Percentiles rank a stretch among this genome's conserved stretches.
Conservation (phyloP, 2,888 invertebrate species). For the Helleia helle region DNA sequence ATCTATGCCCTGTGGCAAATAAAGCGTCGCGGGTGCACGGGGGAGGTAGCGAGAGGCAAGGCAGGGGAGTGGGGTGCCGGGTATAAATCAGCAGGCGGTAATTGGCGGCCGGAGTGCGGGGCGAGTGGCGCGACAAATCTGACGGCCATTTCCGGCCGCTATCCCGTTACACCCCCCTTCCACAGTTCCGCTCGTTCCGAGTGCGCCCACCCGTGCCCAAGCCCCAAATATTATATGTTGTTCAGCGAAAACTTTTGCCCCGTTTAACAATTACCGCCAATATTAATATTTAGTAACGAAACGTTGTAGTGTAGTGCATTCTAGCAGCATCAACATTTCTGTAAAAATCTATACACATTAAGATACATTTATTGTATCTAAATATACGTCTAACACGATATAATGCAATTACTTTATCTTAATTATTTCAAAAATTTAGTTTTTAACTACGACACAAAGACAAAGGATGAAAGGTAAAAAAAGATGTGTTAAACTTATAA, state of each 20-base stretch:
- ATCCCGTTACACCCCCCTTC: constrained; percentile 31
- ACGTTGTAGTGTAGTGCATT: too few species aligned
- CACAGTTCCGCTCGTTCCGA: constrained; percentile 16
- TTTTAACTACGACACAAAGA: too few species aligned
- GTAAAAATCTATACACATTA: too few species aligned
- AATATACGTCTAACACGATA: too few species aligned
- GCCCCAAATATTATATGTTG: constrained; percentile 6
- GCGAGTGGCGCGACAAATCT: constrained; percentile 47
- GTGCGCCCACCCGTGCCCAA: not conserved
- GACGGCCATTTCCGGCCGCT: constrained; percentile 48
- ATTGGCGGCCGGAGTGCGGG: constrained; percentile 48
- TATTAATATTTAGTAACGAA: not conserved
- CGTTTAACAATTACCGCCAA: too few species aligned
- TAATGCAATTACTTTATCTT: too few species aligned
- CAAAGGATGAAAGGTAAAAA: too few species aligned
- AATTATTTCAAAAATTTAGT: too few species aligned
- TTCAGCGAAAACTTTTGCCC: constrained; percentile 1
- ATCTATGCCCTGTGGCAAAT: not conserved
- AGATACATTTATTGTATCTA: too few species aligned
- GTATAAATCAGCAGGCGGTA: constrained; percentile 32
- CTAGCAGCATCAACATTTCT: too few species aligned
- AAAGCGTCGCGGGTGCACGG: constrained; percentile 12
- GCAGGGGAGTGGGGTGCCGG: constrained; percentile 8
- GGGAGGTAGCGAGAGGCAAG: constrained; percentile 12
- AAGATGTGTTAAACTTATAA: too few species aligned